phyloP scores from a whole-genome alignment of 2,797 vertebrate genomes.

The Eulemur coronatus region DNA sequence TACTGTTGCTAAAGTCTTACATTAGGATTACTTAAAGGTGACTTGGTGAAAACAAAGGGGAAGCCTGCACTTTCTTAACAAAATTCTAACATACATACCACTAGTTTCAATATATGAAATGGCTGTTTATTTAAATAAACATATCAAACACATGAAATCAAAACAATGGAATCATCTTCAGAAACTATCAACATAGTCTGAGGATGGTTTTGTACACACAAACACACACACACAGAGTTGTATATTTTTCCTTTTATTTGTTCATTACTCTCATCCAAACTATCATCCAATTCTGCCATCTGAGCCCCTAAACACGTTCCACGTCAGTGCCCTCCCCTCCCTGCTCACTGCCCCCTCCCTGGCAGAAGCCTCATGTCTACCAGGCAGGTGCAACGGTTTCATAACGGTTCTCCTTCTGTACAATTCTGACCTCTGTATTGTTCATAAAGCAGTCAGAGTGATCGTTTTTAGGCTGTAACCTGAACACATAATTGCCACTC shows the following conservation, averaged over 20 bases:
- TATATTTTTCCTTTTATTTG: too few species aligned
- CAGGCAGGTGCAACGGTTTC: neutral
- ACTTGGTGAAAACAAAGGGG: neutral
- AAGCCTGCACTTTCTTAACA: neutral
- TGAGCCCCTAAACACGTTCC: neutral
- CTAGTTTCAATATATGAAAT: neutral
- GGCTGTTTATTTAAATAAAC: neutral
- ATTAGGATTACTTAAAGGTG: neutral
- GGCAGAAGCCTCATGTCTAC: neutral
- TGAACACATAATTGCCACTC: too few species aligned
- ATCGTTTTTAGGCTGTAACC: neutral
- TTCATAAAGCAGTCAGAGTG: neutral
- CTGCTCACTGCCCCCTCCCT: neutral
- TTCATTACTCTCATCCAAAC: neutral
- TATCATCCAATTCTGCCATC: neutral
- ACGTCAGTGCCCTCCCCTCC: fast-evolving
- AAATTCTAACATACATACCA: neutral
- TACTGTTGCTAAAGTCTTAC: neutral
- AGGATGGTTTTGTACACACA: neutral
- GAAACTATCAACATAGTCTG: neutral
- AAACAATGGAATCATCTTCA: neutral
- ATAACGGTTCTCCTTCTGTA: neutral
- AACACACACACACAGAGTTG: neutral
- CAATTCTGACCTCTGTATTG: neutral
- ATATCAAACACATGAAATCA: neutral